Percentiles rank a stretch among this genome's conserved stretches.
phyloP scores from a whole-genome alignment of 2,888 invertebrate genomes.

The Napeogenes inachia region DNA sequence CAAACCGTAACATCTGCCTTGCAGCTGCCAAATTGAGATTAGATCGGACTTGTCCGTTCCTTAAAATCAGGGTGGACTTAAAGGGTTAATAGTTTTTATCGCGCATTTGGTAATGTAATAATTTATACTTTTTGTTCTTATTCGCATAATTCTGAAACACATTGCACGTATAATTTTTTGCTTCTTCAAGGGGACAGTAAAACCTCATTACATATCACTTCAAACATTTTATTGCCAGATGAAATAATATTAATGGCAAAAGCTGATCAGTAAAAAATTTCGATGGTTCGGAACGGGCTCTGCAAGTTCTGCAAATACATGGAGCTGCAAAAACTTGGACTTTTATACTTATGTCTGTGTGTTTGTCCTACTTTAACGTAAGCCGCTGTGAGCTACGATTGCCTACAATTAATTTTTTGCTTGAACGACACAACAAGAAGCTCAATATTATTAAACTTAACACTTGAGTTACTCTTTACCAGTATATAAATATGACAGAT shows the following conservation, averaged over 20 bases:
- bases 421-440: neutral
- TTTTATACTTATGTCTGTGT: conserved; percentile 17
- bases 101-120: conserved; percentile 14
- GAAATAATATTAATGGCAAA: conserved; percentile 18
- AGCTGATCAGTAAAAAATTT: conserved; percentile 18
- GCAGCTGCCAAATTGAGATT: conserved; percentile 64
- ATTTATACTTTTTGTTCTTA: neutral
- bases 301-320: conserved; percentile 19
- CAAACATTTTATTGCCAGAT: conserved; percentile 15
- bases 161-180: too few relatives aligned
- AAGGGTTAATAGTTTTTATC: conserved; percentile 53
- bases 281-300: conserved; percentile 19
- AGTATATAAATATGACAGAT: too few relatives aligned
- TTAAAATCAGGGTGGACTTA: conserved; percentile 50
- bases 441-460: too few relatives aligned
- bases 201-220: conserved; percentile 13
- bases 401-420: neutral
- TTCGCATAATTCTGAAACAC: neutral
- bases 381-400: conserved; percentile 4
- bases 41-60: conserved; percentile 64
- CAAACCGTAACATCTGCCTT: conserved; percentile 60
- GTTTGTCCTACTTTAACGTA: conserved; percentile 14
- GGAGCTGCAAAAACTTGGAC: conserved; percentile 19
- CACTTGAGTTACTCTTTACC: too few relatives aligned
- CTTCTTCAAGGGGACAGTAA: conserved; percentile 7